Base-by-base conservation (phyloP, 2,113 vertebrate species). In the Lampris incognitus region DNA sequence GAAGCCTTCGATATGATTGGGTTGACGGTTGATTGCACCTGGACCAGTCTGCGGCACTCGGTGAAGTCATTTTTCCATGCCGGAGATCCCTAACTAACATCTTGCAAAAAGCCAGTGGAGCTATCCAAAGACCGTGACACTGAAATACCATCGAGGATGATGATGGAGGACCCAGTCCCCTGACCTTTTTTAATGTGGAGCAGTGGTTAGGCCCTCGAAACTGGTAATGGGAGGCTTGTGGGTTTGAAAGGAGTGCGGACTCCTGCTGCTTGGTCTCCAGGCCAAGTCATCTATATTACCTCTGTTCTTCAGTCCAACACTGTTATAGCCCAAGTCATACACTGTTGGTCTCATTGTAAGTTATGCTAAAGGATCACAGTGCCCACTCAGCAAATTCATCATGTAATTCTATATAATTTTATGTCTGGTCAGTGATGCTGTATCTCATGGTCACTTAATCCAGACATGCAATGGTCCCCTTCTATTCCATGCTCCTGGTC, bases 1-100 rank as follows among this genome's bases (percentile, higher is more conserved):
- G 65, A 79, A 76, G 75, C 76, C 50, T 73, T 72, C 65, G 64
- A 68, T 57, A 76, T 84, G 83, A 89, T 86, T 82, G 24, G 61
- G 86, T 50, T 67, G 83, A 83, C 1, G 69, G 54, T 74, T 84
- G 80, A 84, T 76, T 84, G 66, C 76, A 68, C 84, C 84, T 87
- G 81, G 88, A 84, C 67, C 5, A 48, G 36, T 72, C 76, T 56
- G 13, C 24, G 42, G 73, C 69, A 52, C 82, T 85, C 55, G 11
- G 62, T 89, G 78, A 83, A 82, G 64, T 89, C 50, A 77, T 89
- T 85, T 76, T 89, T 91, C 87, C 84, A 79, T 86, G 72, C 78
- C 6, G 13, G 11, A 39, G 10, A 77, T 51, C 74, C 59, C 64
- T 40, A 77, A 81, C 67, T 81, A 83, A 85, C 74, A 84, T 83